Base-by-base conservation (phyloP, 2,797 vertebrate genomes). In the Rousettus madagascariensis region DNA sequence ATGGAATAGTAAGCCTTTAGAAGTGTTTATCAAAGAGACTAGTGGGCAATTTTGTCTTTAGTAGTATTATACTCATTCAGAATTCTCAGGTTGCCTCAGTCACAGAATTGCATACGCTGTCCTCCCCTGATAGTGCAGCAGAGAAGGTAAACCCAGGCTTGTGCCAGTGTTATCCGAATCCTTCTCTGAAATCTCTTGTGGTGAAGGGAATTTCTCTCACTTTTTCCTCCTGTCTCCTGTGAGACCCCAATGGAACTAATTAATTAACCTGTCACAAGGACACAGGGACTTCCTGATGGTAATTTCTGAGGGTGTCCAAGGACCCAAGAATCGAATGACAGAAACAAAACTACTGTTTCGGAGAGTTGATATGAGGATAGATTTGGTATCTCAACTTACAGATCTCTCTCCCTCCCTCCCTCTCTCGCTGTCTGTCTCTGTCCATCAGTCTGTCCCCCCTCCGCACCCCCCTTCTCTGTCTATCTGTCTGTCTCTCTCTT, bases 161-260 rank as follows among this genome's bases (percentile, higher is more conserved):
- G 51, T 0, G 0, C 16, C 15, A 11, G 33, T 41, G 43, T 36
- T 33, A 0, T 63, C 28, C 72, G 79, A 41, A 51, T 66, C 7
- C 51, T 41, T 10, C 55, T 82, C 68, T 19, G 66, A 71, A 71
- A 63, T 87, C 17, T 65, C 79, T 43, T 4, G 0, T 49, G 55
- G 55, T 80, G 83, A 96, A 93, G 75, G 66, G 55, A 75, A 82
- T 96, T 94, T 59, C 53, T 93, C 26, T 55, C 22, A 41, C 36
- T n/a, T 78, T 86, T 63, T 63, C 77, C 77, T 78, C n/a, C 53
- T 84, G 26, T 91, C 87, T 92, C 69, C 51, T 83, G n/a, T 88
- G 66, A 82, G 53, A 93, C 68, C 74, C 69, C 88, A 71, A 71
- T 17, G 85, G 68, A 88, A 57, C 5, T 95, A 90, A 92, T 95